Conservation (phyloP, 2,113 vertebrate genomes). For the Climacteris rufus region DNA sequence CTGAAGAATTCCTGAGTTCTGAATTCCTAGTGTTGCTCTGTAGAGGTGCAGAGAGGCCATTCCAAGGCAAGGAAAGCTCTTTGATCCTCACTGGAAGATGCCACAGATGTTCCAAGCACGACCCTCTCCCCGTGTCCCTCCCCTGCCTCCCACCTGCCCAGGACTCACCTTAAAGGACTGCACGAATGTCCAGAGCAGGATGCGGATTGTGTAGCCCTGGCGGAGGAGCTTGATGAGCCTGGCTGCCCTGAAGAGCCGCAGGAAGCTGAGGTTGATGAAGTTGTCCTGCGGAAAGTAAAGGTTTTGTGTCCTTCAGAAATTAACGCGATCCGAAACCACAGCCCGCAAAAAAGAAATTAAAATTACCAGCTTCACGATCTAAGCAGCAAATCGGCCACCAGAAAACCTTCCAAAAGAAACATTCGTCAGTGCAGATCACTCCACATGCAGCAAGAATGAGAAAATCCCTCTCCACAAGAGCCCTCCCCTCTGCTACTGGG, state of each 20-base stretch:
- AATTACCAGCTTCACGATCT: conserved; percentile 62
- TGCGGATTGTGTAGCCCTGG: conserved; percentile 96
- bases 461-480: conserved; percentile 57
- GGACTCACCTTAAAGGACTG: conserved; percentile 93
- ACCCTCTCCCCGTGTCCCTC: accelerated
- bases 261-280: conserved; percentile 95
- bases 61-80: neutral
- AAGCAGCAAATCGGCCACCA: conserved; percentile 70
- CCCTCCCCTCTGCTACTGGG: conserved; percentile 50
- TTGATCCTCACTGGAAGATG: neutral
- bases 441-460: conserved; percentile 69
- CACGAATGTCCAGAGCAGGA: conserved; percentile 96
- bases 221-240: conserved; percentile 93
- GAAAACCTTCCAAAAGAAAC: conserved; percentile 69
- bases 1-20: neutral
- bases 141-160: neutral
- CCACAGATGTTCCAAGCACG: accelerated
- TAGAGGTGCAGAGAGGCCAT: accelerated
- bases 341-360: conserved; percentile 67
- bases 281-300: conserved; percentile 80
- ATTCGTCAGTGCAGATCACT: conserved; percentile 61
- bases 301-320: conserved; percentile 45
- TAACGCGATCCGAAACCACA: conserved; percentile 44
- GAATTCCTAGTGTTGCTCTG: neutral
- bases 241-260: conserved; percentile 91